A percentile compares a stretch with the other conserved stretches of the same genome.
These are phyloP conservation scores for Malurus leucopterus DNA, from an alignment of 2,797 vertebrate species.

Conservation along the genomic window DNA sequence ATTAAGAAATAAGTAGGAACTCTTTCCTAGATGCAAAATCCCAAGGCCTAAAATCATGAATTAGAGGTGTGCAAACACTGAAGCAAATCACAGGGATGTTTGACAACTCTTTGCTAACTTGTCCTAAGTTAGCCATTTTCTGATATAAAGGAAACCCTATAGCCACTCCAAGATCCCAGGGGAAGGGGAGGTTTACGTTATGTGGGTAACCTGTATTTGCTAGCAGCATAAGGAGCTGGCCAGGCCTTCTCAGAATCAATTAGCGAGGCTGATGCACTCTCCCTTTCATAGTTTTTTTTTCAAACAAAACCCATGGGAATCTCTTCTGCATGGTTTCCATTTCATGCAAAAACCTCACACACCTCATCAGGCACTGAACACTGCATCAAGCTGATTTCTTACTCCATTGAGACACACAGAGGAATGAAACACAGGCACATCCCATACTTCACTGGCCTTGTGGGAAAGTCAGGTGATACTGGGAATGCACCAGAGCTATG, in stretches of 20 bases:
- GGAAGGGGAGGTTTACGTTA: not conserved
- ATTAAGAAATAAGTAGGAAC: constrained; percentile 38
- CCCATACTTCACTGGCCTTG: not conserved
- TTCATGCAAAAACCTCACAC: constrained; percentile 20
- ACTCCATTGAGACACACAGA: not conserved
- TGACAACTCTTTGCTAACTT: not conserved
- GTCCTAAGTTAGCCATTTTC: not conserved
- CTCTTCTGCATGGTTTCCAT: constrained; percentile 19
- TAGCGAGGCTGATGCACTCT: constrained; percentile 31
- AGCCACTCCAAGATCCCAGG: not conserved
- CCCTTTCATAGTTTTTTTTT: not conserved
- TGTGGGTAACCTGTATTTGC: not conserved
- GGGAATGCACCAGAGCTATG: not conserved
- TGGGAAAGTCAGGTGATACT: not conserved
- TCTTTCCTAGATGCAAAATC: not conserved
- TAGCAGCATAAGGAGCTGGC: constrained; percentile 7
- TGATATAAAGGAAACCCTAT: not conserved
- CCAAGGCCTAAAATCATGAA: constrained; percentile 5
- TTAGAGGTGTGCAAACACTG: not conserved
- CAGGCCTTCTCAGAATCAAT: constrained; percentile 33
- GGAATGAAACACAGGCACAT: not conserved
- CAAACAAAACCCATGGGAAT: not conserved
- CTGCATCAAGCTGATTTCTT: constrained; percentile 27
- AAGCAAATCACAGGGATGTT: not conserved
- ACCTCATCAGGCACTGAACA: constrained; percentile 39